A percentile compares a stretch with the other conserved stretches of the same genome.
Evolutionary conservation across 2,888 invertebrate species (phyloP).

Genomic region (Leptinotarsa tumamoca): DNA sequence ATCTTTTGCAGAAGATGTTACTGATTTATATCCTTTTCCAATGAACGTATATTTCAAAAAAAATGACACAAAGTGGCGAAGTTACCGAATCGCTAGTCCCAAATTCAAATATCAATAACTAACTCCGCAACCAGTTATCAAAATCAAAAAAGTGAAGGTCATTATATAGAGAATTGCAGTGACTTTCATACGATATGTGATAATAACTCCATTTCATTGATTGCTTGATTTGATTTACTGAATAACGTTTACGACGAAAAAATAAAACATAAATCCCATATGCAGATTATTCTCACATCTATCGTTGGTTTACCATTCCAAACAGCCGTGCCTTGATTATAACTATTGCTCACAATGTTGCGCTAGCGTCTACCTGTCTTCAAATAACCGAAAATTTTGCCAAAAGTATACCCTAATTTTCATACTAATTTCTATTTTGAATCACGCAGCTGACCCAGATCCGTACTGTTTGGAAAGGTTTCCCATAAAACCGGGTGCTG

Average conservation of each 20-base stretch:
- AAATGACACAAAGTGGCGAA: too few species aligned
- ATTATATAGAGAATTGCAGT: too few species aligned
- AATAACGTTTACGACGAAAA: background rate
- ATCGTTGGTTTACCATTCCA: constrained; percentile 19
- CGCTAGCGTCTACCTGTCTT: constrained; percentile 23
- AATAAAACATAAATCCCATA: background rate
- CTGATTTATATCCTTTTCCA: too few species aligned
- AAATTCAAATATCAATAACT: too few species aligned
- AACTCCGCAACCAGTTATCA: too few species aligned
- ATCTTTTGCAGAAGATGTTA: too few species aligned
- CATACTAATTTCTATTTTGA: constrained; percentile 15
- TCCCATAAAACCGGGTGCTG: constrained; percentile 23
- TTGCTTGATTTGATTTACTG: too few species aligned
- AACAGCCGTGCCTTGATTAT: constrained; percentile 19
- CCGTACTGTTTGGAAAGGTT: constrained; percentile 25
- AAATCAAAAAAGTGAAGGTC: too few species aligned
- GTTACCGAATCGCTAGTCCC: too few species aligned
- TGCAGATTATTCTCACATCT: background rate
- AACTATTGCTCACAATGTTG: constrained; percentile 5
- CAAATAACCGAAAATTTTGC: background rate
- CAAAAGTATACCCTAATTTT: constrained; percentile 20
- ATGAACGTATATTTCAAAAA: too few species aligned
- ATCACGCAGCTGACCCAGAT: constrained; percentile 26
- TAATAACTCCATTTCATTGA: too few species aligned
- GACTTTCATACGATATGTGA: too few species aligned